These are phyloP conservation scores for Punctoribates punctum DNA, from an alignment of 2,888 invertebrate species.

Conservation along the genomic window DNA sequence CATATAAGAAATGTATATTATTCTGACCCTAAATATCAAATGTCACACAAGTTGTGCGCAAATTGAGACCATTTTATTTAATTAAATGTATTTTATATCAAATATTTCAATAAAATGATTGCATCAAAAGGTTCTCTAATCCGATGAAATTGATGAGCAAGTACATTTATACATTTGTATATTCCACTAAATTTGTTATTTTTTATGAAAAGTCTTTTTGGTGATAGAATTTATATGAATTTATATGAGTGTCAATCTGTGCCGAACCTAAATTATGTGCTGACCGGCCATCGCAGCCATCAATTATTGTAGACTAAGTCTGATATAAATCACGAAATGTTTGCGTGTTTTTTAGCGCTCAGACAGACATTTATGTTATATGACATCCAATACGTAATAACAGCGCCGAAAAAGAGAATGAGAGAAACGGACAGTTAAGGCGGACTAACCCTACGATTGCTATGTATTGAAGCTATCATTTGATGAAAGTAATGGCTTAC, in stretches of 20 bases:
- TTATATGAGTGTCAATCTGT: background rate
- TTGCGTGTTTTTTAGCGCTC: constrained; percentile 33
- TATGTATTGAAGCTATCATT: constrained; percentile 31
- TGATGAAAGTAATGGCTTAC: constrained; percentile 31
- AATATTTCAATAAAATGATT: too few relatives aligned
- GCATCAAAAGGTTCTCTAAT: too few relatives aligned
- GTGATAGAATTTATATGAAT: background rate
- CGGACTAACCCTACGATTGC: constrained; percentile 34
- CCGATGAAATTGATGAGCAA: too few relatives aligned
- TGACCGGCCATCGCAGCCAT: constrained; percentile 32
- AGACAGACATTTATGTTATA: constrained; percentile 34
- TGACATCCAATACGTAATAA: constrained; percentile 37
- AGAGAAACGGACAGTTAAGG: constrained; percentile 33
- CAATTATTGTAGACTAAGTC: constrained; percentile 29
- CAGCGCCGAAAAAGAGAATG: constrained; percentile 15
- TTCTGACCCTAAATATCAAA: background rate
- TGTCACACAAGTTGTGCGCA: background rate
- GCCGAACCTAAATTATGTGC: constrained; percentile 19
- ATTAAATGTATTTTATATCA: too few relatives aligned
- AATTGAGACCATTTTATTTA: too few relatives aligned
- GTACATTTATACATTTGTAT: too few relatives aligned
- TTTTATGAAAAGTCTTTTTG: background rate
- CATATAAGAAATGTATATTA: constrained; percentile 7
- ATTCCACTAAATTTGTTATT: background rate
- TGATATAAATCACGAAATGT: constrained; percentile 37